Evolutionary conservation across 2,888 invertebrate species (phyloP), one percentile per base, ranked within the genome.

Genomic region (Xestobium rufovillosum): DNA sequence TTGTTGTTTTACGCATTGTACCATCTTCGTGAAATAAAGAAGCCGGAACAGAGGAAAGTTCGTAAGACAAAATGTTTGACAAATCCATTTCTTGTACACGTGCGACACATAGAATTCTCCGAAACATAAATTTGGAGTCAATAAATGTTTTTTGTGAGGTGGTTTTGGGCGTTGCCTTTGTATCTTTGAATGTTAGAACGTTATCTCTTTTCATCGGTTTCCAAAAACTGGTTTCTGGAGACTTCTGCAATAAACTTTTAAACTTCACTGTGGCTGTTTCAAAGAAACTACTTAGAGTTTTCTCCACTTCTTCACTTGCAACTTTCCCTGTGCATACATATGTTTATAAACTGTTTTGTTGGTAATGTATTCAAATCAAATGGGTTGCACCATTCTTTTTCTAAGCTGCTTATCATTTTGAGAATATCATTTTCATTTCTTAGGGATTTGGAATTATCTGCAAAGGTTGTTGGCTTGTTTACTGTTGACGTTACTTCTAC

Each of bases 11-110:
- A 12, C 43, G 17, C 41, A 41, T 45, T 3, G 39, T 33, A 11
- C 43, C 43, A 34, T 45, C 41, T 14, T 45, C 37, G 35, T 43
- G 30, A 27, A 45, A 45, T 30, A 37, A 6, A 11, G 38, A 33
- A 6, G 28, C 10, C 4, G 34, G 30, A 8, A 43, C 41, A 3
- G 31, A 19, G 10, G 43, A 31, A 1, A 41, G 28, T 41, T 45
- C 41, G 13, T 45, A 23, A 14, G 41, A 38, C 27, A 45, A 38
- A 14, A 43, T 41, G 1, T 17, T 36, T 10, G 28, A n/a, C 3
- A 43, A 19, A 33, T 45, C 40, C 13, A 45, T 32, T 31, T 43
- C 36, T 14, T 43, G 17, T 11, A 28, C 10, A 26, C 19, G 43
- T 12, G 34, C 38, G n/a, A n/a, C n/a, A n/a, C n/a, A n/a, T n/a